phyloP scores from a whole-genome alignment of 2,888 invertebrate species.

The Rhaphigaster nebulosa region DNA sequence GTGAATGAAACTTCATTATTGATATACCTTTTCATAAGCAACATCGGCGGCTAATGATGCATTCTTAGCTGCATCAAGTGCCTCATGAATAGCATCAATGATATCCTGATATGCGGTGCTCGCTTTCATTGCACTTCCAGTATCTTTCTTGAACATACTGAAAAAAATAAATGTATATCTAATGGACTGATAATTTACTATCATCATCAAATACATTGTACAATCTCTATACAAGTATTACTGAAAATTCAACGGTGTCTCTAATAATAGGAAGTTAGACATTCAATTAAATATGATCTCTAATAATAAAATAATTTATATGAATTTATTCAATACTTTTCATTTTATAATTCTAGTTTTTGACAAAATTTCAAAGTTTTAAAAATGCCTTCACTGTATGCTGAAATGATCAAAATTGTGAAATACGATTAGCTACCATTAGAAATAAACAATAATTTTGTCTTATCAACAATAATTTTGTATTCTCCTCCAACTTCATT shows the following conservation, averaged over 20 bases:
- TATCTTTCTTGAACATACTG: constrained; percentile 75
- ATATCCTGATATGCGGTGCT: constrained; percentile 81
- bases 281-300: background rate
- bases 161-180: constrained; percentile 54
- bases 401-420: too few relatives aligned
- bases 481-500: too few relatives aligned
- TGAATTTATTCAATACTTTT: too few relatives aligned
- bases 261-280: background rate
- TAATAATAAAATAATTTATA: background rate
- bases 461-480: too few relatives aligned
- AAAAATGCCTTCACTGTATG: too few relatives aligned
- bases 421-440: too few relatives aligned
- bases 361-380: too few relatives aligned
- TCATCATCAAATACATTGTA: background rate
- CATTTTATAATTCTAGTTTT: too few relatives aligned
- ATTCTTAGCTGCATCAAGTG: constrained; percentile 75
- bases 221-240: background rate
- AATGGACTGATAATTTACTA: background rate
- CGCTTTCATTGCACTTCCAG: constrained; percentile 75
- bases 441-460: too few relatives aligned
- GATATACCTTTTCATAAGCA: constrained; percentile 69
- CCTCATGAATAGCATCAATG: constrained; percentile 78
- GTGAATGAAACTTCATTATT: background rate
- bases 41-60: constrained; percentile 73
- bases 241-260: background rate